Percentiles rank a stretch among this genome's conserved stretches.
These are phyloP conservation scores for Bagarius yarrelli DNA, from an alignment of 2,113 vertebrate genomes.

Conservation along the genomic window DNA sequence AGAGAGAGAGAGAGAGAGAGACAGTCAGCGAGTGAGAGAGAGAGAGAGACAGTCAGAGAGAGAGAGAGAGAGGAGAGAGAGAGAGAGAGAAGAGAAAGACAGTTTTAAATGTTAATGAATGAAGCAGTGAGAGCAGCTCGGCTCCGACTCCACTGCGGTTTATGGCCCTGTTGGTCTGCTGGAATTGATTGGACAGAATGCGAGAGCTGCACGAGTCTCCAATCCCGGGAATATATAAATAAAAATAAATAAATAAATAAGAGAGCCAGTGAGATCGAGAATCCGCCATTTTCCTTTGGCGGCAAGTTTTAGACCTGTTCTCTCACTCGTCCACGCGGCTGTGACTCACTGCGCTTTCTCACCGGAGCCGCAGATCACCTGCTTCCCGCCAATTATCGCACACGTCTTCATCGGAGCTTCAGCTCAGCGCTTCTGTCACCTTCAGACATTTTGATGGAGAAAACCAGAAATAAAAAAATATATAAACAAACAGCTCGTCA, in stretches of 20 bases:
- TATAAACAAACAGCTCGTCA: neutral
- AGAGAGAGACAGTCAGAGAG: neutral
- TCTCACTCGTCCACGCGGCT: neutral
- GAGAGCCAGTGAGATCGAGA: conserved; percentile 33
- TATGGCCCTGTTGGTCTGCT: no score
- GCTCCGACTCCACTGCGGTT: no score
- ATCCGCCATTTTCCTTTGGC: conserved; percentile 20
- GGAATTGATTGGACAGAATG: no score
- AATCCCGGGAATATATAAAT: no score
- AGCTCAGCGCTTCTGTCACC: conserved; percentile 1
- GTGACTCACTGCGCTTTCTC: neutral
- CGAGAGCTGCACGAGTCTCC: no score
- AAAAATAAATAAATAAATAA: no score
- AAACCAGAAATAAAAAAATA: neutral
- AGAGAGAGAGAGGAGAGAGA: neutral
- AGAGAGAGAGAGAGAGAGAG: neutral
- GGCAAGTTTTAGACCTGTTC: conserved; percentile 22
- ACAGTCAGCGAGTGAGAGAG: no score
- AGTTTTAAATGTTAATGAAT: no score
- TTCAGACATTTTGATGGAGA: neutral
- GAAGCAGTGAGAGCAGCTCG: no score
- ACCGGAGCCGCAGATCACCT: conserved; percentile 18
- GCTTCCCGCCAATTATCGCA: conserved; percentile 34
- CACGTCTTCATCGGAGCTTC: conserved; percentile 20
- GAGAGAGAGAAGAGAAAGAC: neutral